Percentiles rank a stretch among this genome's conserved stretches.
These are phyloP conservation scores for Magallana ariakensis DNA, from an alignment of 1,140 invertebrate species.

Conservation along the genomic window DNA sequence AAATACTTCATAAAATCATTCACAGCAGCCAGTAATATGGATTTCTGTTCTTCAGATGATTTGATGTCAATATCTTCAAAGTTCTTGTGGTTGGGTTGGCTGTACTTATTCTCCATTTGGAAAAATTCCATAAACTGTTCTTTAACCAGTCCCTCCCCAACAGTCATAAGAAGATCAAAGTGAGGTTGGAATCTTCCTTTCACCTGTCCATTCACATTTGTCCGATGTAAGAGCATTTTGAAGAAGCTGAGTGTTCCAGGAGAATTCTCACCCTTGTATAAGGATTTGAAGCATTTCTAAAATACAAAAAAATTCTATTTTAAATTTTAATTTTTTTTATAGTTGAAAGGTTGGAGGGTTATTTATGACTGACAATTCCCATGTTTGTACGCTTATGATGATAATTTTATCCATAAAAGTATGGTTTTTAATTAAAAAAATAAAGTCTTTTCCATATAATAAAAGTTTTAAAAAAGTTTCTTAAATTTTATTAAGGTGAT, in stretches of 20 bases:
- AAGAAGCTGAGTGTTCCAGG: constrained; percentile 11
- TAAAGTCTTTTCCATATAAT: background rate
- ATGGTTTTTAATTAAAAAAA: background rate
- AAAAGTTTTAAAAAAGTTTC: background rate
- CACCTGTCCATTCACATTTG: constrained; percentile 41
- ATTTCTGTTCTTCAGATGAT: constrained; percentile 1
- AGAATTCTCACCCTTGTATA: constrained; percentile 32
- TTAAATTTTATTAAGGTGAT: background rate
- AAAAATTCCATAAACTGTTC: constrained; percentile 46
- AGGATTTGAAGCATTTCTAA: constrained; percentile 38
- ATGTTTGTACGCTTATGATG: background rate
- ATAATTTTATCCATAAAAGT: background rate
- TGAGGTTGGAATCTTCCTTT: constrained; percentile 42
- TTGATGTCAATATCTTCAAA: constrained; percentile 22
- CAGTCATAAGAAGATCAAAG: constrained; percentile 10
- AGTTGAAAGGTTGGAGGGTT: background rate
- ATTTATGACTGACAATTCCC: constrained; percentile 6
- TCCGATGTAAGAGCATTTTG: constrained; percentile 31
- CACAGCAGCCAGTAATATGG: constrained; percentile 14
- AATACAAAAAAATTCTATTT: background rate
- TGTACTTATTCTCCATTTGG: constrained; percentile 13
- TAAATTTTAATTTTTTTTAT: background rate
- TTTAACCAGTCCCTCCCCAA: constrained; percentile 24
- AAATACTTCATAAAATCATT: constrained; percentile 17
- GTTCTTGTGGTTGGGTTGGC: background rate